Base-by-base conservation (phyloP, 2,113 vertebrate species). In the Eurypyga helias region DNA sequence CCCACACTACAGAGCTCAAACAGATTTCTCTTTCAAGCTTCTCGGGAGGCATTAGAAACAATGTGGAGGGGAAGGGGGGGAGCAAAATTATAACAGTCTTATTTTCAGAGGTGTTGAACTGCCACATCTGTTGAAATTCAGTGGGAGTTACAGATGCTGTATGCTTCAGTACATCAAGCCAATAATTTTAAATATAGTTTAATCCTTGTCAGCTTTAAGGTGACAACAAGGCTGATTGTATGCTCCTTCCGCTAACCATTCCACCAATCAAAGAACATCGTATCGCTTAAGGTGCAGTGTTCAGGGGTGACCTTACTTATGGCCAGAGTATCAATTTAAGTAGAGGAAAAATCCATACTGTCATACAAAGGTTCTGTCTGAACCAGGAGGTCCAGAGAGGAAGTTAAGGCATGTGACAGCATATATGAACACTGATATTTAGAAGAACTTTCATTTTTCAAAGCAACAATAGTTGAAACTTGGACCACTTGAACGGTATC, bases 11-110 rank as follows among this genome's bases (percentile, higher is more conserved):
- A 67, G 82, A 93, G 75, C 36, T 80, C 73, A 67, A 48, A 43
- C 25, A 92, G 36, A 73, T 77, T 96, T 90, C 49, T 76, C 62
- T 83, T 96, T 90, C 78, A 94, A 66, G 46, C 28, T 88, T 93
- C 85, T 92, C 87, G 73, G 51, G 75, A 83, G 90, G 25, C 54
- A 51, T 29, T 81, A 80, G 58, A 85, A 88, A 90, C 66, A 80
- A 77, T 67, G 45, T 9, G 25, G 15, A 16, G 16, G 26, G 41
- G 77, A 75, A 80, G 84, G n/a, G n/a, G n/a, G n/a, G n/a, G n/a
- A n/a, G n/a, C n/a, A n/a, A 60, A 31, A 51, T 26, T 72, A 54
- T 33, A 19, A 15, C 90, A 88, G 54, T 86, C n/a, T 73, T 80
- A 12, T 24, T 93, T 91, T 95, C 51, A 86, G 82, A 93, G 45